Percentiles rank a stretch among this genome's conserved stretches.
Conservation (phyloP, 2,113 vertebrate genomes). For the Heloderma charlesbogerti region DNA sequence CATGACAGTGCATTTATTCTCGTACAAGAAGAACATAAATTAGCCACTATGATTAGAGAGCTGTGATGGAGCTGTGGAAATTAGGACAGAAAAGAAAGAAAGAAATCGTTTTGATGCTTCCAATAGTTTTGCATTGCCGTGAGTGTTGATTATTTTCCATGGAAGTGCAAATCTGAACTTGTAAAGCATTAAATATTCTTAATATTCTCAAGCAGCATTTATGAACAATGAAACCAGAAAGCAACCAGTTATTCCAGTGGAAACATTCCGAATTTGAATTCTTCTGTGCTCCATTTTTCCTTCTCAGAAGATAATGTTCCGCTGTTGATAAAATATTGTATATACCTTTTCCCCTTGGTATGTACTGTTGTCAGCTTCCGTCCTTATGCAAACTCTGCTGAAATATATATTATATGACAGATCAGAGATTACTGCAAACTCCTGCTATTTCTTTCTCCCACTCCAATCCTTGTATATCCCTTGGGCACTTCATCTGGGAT, state of each 20-base stretch:
- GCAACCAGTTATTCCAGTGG: neutral
- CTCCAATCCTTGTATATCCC: conserved; percentile 33
- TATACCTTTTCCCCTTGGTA: neutral
- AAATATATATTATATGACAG: neutral
- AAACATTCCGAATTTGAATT: neutral
- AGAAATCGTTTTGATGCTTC: neutral
- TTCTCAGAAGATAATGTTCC: neutral
- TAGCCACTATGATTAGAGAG: conserved; percentile 24
- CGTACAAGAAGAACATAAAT: conserved; percentile 37
- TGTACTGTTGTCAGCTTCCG: conserved; percentile 16
- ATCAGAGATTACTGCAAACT: conserved; percentile 26
- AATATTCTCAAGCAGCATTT: neutral
- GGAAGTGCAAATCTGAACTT: neutral
- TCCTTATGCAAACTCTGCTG: conserved; percentile 26
- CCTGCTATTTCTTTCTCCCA: conserved; percentile 25
- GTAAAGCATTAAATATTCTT: neutral
- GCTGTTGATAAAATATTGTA: neutral
- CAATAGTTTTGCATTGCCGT: neutral
- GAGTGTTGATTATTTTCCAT: conserved; percentile 6
- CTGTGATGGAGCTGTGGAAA: conserved; percentile 12
- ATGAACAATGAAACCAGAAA: conserved; percentile 26
- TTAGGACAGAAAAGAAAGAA: conserved; percentile 12
- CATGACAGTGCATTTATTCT: conserved; percentile 47
- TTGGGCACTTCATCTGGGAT: conserved; percentile 45
- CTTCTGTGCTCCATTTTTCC: conserved; percentile 5